Conservation (phyloP, 2,797 vertebrate species). For the Hoplostethus atlanticus region DNA sequence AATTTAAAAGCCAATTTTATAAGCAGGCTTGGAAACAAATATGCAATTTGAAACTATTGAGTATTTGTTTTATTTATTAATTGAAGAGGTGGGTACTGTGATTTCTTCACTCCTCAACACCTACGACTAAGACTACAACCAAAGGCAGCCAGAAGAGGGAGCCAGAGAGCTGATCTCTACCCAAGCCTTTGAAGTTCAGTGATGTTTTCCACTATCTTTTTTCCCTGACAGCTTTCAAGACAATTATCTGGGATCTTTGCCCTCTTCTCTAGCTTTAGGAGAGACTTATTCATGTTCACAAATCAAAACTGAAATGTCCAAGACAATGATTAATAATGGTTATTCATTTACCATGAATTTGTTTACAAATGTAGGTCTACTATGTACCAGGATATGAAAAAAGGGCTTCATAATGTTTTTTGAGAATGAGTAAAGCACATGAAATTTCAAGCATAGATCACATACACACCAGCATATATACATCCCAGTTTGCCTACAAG, state of each 20-base stretch:
- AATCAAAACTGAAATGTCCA: neutral
- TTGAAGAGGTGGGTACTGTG: neutral
- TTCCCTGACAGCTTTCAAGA: neutral
- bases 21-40: too few relatives aligned
- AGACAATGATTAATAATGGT: neutral
- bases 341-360: neutral
- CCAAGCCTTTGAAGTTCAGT: neutral
- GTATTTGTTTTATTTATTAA: neutral
- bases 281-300: neutral
- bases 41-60: neutral
- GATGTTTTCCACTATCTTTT: neutral
- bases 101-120: neutral
- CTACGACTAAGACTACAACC: neutral
- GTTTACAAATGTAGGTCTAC: neutral
- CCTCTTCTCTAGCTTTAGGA: too few relatives aligned
- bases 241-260: neutral
- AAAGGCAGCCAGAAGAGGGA: constrained; percentile 33
- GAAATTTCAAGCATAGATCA: too few relatives aligned
- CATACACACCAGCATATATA: too few relatives aligned
- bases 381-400: neutral
- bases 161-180: neutral
- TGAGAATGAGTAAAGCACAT: too few relatives aligned
- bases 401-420: neutral
- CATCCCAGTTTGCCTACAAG: too few relatives aligned
- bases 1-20: too few relatives aligned